Evolutionary conservation across 2,113 vertebrate species (phyloP).

Genomic region (Malaclemys terrapin): DNA sequence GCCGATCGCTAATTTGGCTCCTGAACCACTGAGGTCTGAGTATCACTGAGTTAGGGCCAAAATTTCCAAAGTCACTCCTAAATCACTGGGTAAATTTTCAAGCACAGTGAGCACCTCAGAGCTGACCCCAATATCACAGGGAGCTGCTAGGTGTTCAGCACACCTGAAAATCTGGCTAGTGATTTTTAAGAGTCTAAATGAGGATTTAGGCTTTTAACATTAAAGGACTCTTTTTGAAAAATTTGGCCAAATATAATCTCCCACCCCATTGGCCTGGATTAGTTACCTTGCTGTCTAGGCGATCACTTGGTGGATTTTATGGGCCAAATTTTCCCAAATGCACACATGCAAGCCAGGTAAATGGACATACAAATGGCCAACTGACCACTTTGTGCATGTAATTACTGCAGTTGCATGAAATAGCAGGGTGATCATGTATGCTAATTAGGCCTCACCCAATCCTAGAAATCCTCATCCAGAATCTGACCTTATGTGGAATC

Average conservation of each 20-base stretch:
- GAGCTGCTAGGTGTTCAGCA: background rate
- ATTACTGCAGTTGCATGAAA: background rate
- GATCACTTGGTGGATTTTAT: background rate
- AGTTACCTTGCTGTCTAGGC: background rate
- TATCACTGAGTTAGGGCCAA: background rate
- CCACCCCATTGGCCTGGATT: fast-evolving
- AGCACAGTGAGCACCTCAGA: background rate
- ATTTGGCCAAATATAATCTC: background rate
- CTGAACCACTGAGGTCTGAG: too few relatives aligned
- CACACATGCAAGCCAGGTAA: background rate
- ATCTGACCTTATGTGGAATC: background rate
- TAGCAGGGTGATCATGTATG: background rate
- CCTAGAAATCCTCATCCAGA: background rate
- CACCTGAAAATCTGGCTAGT: background rate
- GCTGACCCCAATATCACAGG: background rate
- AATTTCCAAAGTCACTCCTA: background rate
- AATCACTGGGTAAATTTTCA: background rate
- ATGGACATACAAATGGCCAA: background rate
- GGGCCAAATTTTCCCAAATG: background rate
- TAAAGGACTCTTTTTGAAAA: background rate
- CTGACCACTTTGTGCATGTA: background rate
- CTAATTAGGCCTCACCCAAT: background rate
- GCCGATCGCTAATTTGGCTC: too few relatives aligned
- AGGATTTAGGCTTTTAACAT: background rate
- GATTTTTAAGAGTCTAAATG: background rate